Evolutionary conservation across 1,140 invertebrate species (phyloP).

Genomic region (Semibalanus balanoides): DNA sequence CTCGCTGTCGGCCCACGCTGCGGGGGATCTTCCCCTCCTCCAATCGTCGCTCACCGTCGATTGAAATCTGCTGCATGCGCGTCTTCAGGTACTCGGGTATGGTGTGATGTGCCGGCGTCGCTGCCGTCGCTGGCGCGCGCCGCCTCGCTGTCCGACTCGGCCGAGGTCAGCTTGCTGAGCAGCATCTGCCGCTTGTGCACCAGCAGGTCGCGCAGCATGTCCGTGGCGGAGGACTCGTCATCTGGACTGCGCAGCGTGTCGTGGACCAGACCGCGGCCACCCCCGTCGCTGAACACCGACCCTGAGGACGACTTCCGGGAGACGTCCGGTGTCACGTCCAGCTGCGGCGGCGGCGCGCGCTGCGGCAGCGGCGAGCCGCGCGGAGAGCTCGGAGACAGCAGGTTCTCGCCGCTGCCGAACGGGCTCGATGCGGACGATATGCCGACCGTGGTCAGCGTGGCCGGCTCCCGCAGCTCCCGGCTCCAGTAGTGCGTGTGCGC

Average conservation of each 20-base stretch:
- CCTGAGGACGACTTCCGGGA: background rate
- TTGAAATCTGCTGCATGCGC: conserved; percentile 30
- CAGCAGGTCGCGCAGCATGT: conserved; percentile 76
- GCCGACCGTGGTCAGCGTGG: conserved; percentile 15
- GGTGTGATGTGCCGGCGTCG: conserved; percentile 60
- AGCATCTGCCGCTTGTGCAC: conserved; percentile 72
- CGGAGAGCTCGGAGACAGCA: conserved; percentile 12
- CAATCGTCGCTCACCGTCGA: conserved; percentile 22
- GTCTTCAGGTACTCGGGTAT: conserved; percentile 49
- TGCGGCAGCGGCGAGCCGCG: background rate
- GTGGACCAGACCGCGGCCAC: background rate
- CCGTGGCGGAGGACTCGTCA: conserved; percentile 25
- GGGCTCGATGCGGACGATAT: conserved; percentile 25
- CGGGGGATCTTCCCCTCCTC: conserved; percentile 19
- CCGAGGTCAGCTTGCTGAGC: conserved; percentile 68
- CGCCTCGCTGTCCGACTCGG: conserved; percentile 47
- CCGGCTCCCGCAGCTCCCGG: conserved; percentile 53
- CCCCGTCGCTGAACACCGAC: background rate
- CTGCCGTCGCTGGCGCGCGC: conserved; percentile 28
- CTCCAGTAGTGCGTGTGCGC: conserved; percentile 97
- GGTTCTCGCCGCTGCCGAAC: conserved; percentile 33
- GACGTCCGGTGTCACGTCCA: background rate
- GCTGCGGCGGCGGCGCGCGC: background rate
- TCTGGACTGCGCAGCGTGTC: conserved; percentile 16
- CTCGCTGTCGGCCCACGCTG: conserved; percentile 51